Evolutionary conservation across 2,113 vertebrate genomes (phyloP), one percentile per base, ranked within the genome.

Genomic region (Eclectus roratus): DNA sequence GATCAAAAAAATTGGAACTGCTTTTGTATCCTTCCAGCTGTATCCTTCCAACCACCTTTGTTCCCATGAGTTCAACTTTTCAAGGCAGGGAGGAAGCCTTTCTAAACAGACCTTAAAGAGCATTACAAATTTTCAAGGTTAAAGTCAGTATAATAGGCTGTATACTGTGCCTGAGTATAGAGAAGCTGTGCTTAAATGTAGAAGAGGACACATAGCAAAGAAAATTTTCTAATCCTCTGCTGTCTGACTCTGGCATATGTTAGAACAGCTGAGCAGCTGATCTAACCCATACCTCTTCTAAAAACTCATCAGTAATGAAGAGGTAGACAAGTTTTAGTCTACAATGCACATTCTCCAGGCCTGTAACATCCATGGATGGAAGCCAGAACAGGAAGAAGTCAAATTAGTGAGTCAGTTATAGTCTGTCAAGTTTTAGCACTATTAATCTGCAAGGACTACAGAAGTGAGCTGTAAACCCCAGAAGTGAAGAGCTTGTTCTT

Each of bases 101-200:
- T 92, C 85, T 70, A 88, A 95, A 80, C 43, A 88, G 82, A 46
- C 21, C 56, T 88, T 83, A 96, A 94, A 96, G 66, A 91, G 80
- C 55, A 86, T 50, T 84, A 68, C 78, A 82, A 47, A 7, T 44
- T 86, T 53, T 72, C 85, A 96, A 94, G 80, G 93, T 95, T 94
- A 71, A 94, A 95, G 72, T 58, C 82, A 86, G 35, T 69, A 60
- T 50, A 88, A 86, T 71, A 78, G 80, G 52, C 85, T 61, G 50
- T 96, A 10, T 50, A 83, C 19, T 55, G 29, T 83, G n/a, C 37
- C 64, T 80, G 44, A 92, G 47, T 65, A 60, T 6, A 79, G 43
- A 78, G 72, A 71, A 86, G 43, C 69, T 92, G 43, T 80, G 44
- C 82, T 90, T 68, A 74, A 69, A 58, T 55, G 71, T 2, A 80